Base-by-base conservation (phyloP, 2,113 vertebrate species). In the Colaptes auratus region DNA sequence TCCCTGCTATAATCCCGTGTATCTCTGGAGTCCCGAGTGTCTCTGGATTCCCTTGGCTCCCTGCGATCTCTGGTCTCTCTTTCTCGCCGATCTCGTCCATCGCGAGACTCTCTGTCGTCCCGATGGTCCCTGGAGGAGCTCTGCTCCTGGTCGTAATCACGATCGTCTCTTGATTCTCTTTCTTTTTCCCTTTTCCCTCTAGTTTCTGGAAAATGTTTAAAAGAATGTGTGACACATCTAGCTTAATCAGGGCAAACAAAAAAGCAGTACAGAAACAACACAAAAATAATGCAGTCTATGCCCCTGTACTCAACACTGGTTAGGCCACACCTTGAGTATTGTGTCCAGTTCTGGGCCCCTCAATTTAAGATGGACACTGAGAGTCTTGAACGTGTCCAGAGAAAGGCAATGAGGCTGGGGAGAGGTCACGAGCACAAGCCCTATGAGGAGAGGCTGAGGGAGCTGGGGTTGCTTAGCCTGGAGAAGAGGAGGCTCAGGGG, bases 131-230 rank as follows among this genome's bases (percentile, higher is more conserved):
- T 97, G 52, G 97, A 98, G 9, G 97, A 97, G 61, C 97, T 97
- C 94, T 98, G 98, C 20, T 99, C 99, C 7, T 98, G 97, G 33
- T 99, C 99, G 48, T 99, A 99, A 82, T 99, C 98, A 39, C 99
- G 98, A 33, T 99, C 99, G 7, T 99, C 99, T 67, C 99, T 98
- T 30, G 96, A 56, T 21, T 99, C 99, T 95, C 99, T 99, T 60
- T 99, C 99, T 93, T 98, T 98, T 86, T 99, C 98, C 42, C 98
- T 98, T 97, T 98, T 98, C 69, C 97, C 97, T 97, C 98, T 97
- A 24, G 97, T 97, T 53, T 98, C 98, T 98, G 92, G 69, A 97
- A 65, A 76, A 83, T 0, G 1, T 93, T 67, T 25, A 27, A 30
- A 72, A 69, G 16, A 79, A 44, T 16, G 10, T 18, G 8, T 72